Base-by-base conservation (phyloP, 2,888 invertebrate species). In the Pycnomerus fuliginosus region DNA sequence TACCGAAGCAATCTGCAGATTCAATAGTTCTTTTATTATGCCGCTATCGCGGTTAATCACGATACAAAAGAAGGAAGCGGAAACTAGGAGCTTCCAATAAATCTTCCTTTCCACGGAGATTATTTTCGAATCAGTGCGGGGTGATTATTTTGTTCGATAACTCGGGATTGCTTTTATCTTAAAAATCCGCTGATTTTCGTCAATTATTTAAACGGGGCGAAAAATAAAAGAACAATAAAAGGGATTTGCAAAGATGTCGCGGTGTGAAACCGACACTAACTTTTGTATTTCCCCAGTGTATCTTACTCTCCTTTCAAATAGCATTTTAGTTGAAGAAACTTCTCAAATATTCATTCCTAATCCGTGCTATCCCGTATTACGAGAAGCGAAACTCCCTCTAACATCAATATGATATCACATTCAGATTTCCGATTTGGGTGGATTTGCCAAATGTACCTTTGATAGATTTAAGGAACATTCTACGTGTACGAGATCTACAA, bases 111-210 rank as follows among this genome's bases (percentile, higher is more conserved):
- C 43, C 31, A 28, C 42, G 34, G 29, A 52, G 54, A 50, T 52
- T 55, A 55, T 52, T 55, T 49, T 47, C 48, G 47, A 50, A 55
- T 54, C 52, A 44, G 53, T 43, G 42, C 46, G 38, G 17, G 36
- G 28, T 35, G 46, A 52, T 52, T 54, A 54, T 54, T 50, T 36
- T 37, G 42, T 43, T 24, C 20, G 51, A 52, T 48, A 49, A 47
- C 42, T 50, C 41, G 44, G 49, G 41, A 48, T 48, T 27, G 47
- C 20, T 20, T 5, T 20, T 20, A 7, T 20, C 5, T 20, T 20
- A 7, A 20, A 7, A 7, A 5, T 20, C 20, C 20, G 5, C 20
- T 20, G 8, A 20, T 20, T 20, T 20, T 8, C 20, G 20, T 8
- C 20, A n/a, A n/a, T n/a, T n/a, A n/a, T n/a, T n/a, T n/a, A n/a